Conservation (phyloP, 2,113 vertebrate genomes). For the Mesitornis unicolor region DNA sequence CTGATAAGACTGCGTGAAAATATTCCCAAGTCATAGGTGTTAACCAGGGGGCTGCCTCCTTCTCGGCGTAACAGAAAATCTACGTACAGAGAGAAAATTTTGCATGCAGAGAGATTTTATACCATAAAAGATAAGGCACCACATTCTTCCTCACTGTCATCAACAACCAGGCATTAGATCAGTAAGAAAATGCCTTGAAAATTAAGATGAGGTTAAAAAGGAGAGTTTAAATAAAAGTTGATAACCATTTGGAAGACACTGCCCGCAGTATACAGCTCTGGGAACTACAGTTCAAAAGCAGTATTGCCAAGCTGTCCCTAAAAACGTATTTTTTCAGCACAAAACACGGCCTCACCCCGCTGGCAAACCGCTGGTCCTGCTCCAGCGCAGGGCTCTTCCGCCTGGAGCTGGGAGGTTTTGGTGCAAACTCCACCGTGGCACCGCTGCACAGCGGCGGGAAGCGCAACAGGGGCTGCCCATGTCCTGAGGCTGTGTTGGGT, state of each 20-base stretch:
- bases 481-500: slow-evolving; percentile 86
- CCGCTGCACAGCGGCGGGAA: slow-evolving; percentile 77
- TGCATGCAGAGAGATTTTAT: background rate
- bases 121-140: background rate
- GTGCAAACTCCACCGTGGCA: slow-evolving; percentile 46
- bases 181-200: background rate
- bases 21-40: background rate
- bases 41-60: background rate
- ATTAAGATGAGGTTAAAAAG: background rate
- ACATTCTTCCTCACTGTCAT: background rate
- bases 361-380: slow-evolving; percentile 49
- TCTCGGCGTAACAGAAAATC: background rate
- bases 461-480: slow-evolving; percentile 74
- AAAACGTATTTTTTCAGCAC: background rate
- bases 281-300: background rate
- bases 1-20: background rate
- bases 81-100: background rate
- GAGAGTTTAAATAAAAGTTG: background rate
- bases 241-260: background rate
- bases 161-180: background rate
- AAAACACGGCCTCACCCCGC: slow-evolving; percentile 65
- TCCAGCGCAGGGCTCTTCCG: slow-evolving; percentile 48
- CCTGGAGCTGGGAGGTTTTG: slow-evolving; percentile 61
- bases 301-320: background rate
- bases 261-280: background rate